Conservation (phyloP, 2,113 vertebrate genomes). For the Cephalopholis sonnerati region DNA sequence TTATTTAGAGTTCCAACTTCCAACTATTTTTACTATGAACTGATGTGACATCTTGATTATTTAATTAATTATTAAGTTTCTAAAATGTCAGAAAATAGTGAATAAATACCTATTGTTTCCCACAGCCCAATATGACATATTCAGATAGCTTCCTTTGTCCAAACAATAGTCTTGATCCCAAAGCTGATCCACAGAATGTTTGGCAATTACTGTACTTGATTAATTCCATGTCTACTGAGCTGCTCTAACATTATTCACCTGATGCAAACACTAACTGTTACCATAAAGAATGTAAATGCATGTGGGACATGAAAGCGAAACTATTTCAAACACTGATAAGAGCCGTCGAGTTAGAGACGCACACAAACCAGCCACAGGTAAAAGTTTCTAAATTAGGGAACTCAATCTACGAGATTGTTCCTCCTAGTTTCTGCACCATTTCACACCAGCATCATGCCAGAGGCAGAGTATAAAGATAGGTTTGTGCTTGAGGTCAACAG, state of each 20-base stretch:
- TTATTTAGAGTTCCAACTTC: no score
- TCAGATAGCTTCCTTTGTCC: neutral
- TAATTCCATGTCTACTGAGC: neutral
- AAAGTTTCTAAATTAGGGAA: neutral
- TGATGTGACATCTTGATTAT: no score
- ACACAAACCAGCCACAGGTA: neutral
- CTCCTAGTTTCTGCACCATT: conserved; percentile 7
- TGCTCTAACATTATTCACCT: neutral
- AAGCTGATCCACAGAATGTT: neutral
- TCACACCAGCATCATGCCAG: neutral
- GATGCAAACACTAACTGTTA: neutral
- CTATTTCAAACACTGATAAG: neutral
- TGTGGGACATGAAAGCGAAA: neutral
- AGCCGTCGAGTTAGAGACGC: neutral
- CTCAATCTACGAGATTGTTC: neutral
- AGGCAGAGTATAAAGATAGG: conserved; percentile 1
- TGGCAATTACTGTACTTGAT: neutral
- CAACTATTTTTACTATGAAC: no score
- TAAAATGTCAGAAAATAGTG: no score
- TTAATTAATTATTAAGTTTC: no score
- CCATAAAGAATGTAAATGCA: neutral
- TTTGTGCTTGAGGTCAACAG: conserved; percentile 38
- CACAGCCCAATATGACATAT: neutral
- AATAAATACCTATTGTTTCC: neutral
- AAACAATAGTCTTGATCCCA: neutral